A percentile compares a stretch with the other conserved stretches of the same genome.
Conservation (phyloP, 2,113 vertebrate genomes). For the Dasyprocta punctata region DNA sequence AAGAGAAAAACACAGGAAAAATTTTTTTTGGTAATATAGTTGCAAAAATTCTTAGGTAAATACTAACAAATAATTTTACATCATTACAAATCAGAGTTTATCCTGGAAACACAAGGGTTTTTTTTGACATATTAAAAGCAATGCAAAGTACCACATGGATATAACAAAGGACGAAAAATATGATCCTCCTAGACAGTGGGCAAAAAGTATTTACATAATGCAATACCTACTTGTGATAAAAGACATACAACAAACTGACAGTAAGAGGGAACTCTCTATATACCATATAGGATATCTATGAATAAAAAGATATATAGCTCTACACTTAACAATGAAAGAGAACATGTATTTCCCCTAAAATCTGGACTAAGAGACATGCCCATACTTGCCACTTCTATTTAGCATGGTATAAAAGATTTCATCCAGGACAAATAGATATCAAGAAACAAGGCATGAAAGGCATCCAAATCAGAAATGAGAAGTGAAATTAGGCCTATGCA, state of each 20-base stretch:
- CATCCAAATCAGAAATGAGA: neutral
- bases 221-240: neutral
- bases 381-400: neutral
- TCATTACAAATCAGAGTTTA: neutral
- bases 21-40: neutral
- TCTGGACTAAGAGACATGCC: neutral
- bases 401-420: neutral
- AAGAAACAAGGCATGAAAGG: neutral
- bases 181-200: neutral
- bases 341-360: neutral
- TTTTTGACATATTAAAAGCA: neutral
- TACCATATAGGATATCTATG: too few species aligned
- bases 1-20: neutral
- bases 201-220: neutral
- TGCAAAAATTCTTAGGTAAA: neutral
- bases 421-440: neutral
- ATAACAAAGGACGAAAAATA: neutral
- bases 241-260: neutral
- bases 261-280: neutral
- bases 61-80: neutral
- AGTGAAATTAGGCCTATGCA: too few species aligned
- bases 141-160: neutral
- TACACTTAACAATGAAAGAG: neutral
- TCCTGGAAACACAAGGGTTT: neutral
- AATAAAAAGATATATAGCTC: neutral